Base-by-base conservation (phyloP, 37 sponge, comb jelly and placozoan species). In the Chondrosia reniformis region DNA sequence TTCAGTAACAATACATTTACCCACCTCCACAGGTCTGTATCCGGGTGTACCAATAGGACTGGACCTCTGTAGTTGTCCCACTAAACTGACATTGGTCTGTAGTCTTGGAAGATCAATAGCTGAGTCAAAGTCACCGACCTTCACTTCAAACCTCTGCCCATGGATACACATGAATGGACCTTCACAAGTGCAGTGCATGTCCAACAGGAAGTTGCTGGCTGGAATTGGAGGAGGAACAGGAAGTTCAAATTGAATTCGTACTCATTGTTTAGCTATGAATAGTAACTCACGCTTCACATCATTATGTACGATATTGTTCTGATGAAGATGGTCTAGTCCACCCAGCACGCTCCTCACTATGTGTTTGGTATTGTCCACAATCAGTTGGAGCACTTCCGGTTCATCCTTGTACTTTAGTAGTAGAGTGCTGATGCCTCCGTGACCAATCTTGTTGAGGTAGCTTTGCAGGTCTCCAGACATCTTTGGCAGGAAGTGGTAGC, bases 401-500 rank as follows among this genome's bases (percentile, higher is more conserved):
- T 71, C 41, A 19, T 77, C 61, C 30, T 24, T 33, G 67, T 77
- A 38, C 25, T 39, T 63, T 55, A 75, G 36, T 33, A 41, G 46
- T 25, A 83, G 65, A 27, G 66, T 44, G 19, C 28, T 17, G 30
- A 84, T 27, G 15, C 73, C 71, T 33, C 72, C 72, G 31, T 69
- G 72, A 19, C 72, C 72, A 21, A 69, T 24, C 36, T 34, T 69
- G 43, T 19, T 69, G 44, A 69, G 72, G 72, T 69, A 69, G 10
- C 42, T 75, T 36, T 39, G 42, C 28, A 38, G 32, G 46, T 76
- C 67, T 45, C 83, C 58, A 27, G 64, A 81, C 76, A 81, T 56
- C 19, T 56, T 31, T 9, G 86, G 86, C 76, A 80, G 46, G 36
- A 81, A 55, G 45, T 86, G 81, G 59, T 86, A 86, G 77, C 81